A percentile compares a stretch with the other conserved stretches of the same genome.
Evolutionary conservation across 2,888 invertebrate genomes (phyloP).

Genomic region (Dioctria rufipes): DNA sequence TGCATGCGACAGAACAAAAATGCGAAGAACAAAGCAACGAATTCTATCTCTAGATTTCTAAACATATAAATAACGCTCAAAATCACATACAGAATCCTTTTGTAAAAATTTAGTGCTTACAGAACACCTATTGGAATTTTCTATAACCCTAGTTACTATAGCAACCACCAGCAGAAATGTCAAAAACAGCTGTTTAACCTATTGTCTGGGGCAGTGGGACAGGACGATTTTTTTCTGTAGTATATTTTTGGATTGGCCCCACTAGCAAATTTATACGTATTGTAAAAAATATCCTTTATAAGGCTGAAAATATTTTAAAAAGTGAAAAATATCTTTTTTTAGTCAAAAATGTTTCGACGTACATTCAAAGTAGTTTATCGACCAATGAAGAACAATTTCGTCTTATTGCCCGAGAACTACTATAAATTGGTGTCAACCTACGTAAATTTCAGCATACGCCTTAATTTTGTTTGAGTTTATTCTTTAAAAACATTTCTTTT

Average conservation of each 20-base stretch:
- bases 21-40: too few species aligned
- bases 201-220: neutral
- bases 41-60: too few species aligned
- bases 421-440: slow-evolving; percentile 70
- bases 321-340: neutral
- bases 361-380: slow-evolving; percentile 70
- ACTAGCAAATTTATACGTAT: neutral
- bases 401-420: slow-evolving; percentile 69
- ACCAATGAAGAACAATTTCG: slow-evolving; percentile 68
- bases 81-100: too few species aligned
- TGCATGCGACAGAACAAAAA: too few species aligned
- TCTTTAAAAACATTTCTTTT: slow-evolving; percentile 24
- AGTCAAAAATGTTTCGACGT: slow-evolving; percentile 67
- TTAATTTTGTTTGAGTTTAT: neutral
- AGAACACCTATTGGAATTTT: too few species aligned
- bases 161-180: slow-evolving; percentile 17
- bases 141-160: neutral
- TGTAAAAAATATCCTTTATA: too few species aligned
- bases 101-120: too few species aligned
- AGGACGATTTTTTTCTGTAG: neutral
- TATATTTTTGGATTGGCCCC: slow-evolving; percentile 39
- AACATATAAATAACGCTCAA: too few species aligned
- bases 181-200: slow-evolving; percentile 34
- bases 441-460: slow-evolving; percentile 65
- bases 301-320: neutral